phyloP scores from a whole-genome alignment of 1,140 invertebrate species.

The Zophobas atratus region DNA sequence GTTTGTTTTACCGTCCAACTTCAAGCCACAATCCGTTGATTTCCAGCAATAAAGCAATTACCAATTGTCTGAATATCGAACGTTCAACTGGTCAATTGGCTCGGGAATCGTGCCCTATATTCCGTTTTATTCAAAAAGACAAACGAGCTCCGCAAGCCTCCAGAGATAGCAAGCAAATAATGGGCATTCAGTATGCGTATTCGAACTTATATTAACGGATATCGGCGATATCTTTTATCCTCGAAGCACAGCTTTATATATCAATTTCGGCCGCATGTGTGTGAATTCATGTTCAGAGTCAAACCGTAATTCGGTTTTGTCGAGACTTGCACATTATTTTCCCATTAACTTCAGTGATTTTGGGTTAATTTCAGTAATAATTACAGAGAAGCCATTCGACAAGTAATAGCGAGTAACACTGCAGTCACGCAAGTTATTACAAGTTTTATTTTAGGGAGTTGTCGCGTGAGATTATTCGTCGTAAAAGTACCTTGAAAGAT shows the following conservation, averaged over 20 bases:
- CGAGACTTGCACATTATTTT: not conserved
- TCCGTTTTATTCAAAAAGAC: conserved; percentile 6
- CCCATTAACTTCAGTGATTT: conserved; percentile 10
- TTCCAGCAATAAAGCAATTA: too few species aligned
- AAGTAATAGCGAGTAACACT: not conserved
- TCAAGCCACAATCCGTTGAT: too few species aligned
- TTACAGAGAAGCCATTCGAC: not conserved
- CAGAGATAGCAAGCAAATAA: not conserved
- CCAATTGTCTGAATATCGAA: not conserved
- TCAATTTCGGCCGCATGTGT: too few species aligned
- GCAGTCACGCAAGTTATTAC: conserved; percentile 1
- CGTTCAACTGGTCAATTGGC: conserved; percentile 1
- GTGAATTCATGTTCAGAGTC: too few species aligned
- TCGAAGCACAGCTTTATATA: not conserved
- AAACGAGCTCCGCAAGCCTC: conserved; percentile 1
- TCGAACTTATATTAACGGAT: not conserved
- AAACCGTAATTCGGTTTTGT: not conserved
- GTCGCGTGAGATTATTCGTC: not conserved
- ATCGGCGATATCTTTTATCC: not conserved
- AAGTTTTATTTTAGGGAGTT: not conserved
- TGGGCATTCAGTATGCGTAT: not conserved
- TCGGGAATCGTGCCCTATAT: not conserved
- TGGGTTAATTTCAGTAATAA: conserved; percentile 5
- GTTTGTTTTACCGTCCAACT: not conserved
- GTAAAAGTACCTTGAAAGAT: too few species aligned